A percentile compares a stretch with the other conserved stretches of the same genome.
phyloP scores from a whole-genome alignment of 92 coral and sea anemone species.

The Scolanthus callimorphus region DNA sequence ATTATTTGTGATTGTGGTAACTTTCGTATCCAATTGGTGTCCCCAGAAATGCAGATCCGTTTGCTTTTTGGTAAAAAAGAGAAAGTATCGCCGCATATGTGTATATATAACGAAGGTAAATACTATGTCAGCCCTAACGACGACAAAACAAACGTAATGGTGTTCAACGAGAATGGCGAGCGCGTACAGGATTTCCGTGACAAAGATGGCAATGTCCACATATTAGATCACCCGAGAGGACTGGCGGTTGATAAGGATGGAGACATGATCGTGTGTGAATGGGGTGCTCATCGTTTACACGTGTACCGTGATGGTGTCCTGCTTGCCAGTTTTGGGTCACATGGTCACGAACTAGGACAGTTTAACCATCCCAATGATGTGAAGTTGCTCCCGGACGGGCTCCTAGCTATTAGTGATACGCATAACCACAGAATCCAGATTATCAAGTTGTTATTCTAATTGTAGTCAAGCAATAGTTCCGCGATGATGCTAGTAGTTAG shows the following conservation, averaged over 20 bases:
- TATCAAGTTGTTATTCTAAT: too few relatives aligned
- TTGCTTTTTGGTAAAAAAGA: not conserved
- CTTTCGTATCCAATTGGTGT: not conserved
- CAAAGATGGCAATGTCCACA: not conserved
- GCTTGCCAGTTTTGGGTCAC: not conserved
- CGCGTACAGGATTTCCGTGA: not conserved
- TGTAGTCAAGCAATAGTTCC: too few relatives aligned
- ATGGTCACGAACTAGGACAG: too few relatives aligned
- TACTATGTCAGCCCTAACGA: not conserved
- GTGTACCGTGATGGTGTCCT: not conserved
- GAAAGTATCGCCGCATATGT: not conserved
- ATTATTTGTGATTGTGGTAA: not conserved
- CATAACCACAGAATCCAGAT: too few relatives aligned
- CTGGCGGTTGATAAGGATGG: not conserved
- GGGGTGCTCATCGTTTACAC: not conserved
- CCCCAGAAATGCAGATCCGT: not conserved
- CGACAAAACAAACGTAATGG: not conserved
- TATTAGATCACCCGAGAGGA: not conserved
- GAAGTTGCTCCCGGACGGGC: too few relatives aligned
- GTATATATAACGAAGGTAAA: not conserved
- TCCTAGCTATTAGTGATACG: too few relatives aligned
- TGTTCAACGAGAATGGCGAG: not conserved
- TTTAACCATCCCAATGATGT: too few relatives aligned
- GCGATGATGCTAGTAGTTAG: too few relatives aligned
- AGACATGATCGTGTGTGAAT: not conserved